Conservation (phyloP, 2,113 vertebrate species). For the Irena cyanogastra region DNA sequence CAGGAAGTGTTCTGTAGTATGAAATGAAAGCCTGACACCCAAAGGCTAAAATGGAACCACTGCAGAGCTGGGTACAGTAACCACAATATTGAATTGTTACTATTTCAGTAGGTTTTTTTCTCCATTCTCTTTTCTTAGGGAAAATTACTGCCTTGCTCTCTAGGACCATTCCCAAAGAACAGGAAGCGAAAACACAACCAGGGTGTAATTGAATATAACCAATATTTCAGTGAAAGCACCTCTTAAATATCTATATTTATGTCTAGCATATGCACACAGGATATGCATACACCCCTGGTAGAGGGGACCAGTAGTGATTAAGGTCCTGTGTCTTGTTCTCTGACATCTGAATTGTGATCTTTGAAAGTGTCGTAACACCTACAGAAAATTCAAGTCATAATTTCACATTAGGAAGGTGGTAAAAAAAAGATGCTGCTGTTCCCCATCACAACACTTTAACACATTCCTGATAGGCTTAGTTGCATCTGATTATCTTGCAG, state of each 20-base stretch:
- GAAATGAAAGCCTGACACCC: constrained; percentile 61
- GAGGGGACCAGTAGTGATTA: neutral
- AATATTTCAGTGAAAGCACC: neutral
- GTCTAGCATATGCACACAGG: neutral
- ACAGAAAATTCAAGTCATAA: neutral
- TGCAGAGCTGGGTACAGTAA: neutral
- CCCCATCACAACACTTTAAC: neutral
- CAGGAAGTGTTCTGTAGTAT: neutral
- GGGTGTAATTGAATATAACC: neutral
- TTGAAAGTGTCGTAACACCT: neutral
- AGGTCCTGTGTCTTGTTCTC: neutral
- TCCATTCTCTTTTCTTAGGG: neutral
- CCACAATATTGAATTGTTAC: neutral
- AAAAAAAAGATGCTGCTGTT: neutral
- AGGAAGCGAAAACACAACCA: neutral
- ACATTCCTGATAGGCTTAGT: neutral
- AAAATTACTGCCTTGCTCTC: neutral
- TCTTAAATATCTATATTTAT: neutral
- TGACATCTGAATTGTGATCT: neutral
- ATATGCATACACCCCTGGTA: neutral
- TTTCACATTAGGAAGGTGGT: neutral
- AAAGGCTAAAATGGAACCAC: constrained; percentile 9
- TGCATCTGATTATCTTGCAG: constrained; percentile 24
- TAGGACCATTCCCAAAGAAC: neutral
- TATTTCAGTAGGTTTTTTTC: neutral